Evolutionary conservation across 2,888 invertebrate species (phyloP).

Genomic region (Meta bourneti): DNA sequence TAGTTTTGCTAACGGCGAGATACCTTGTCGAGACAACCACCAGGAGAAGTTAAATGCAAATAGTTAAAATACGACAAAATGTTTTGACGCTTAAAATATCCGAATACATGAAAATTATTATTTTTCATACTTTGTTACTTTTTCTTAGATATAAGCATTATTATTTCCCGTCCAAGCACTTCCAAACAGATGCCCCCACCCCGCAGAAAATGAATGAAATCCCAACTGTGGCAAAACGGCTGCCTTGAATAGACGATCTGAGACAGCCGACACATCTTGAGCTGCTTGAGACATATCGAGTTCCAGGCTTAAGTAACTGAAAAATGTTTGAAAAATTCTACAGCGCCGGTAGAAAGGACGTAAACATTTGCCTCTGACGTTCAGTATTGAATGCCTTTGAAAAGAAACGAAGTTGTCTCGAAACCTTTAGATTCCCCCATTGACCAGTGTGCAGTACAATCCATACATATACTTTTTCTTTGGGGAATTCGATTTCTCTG

Average conservation of each 20-base stretch:
- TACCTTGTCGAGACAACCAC: too few species aligned
- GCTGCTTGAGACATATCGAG: slow-evolving; percentile 2
- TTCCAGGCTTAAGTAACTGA: slow-evolving; percentile 18
- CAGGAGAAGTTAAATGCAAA: too few species aligned
- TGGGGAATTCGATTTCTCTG: slow-evolving; percentile 46
- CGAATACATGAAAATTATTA: too few species aligned
- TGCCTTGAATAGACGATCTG: background rate
- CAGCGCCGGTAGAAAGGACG: background rate
- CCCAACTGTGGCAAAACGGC: background rate
- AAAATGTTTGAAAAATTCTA: background rate
- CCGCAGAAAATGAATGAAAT: background rate
- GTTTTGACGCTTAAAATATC: too few species aligned
- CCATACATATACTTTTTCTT: slow-evolving; percentile 8
- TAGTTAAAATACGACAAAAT: too few species aligned
- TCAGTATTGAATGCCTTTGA: background rate
- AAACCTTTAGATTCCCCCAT: slow-evolving; percentile 5
- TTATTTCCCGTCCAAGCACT: too few species aligned
- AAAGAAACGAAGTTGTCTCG: background rate
- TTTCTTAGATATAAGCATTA: too few species aligned
- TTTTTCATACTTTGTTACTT: too few species aligned
- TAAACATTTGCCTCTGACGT: slow-evolving; percentile 47
- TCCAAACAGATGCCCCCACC: background rate
- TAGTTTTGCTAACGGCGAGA: too few species aligned
- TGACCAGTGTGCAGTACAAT: slow-evolving; percentile 37
- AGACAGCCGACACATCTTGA: background rate